A percentile compares a stretch with the other conserved stretches of the same genome.
Evolutionary conservation across 1,140 invertebrate genomes (phyloP).

Genomic region (Stegodyphus dumicola): DNA sequence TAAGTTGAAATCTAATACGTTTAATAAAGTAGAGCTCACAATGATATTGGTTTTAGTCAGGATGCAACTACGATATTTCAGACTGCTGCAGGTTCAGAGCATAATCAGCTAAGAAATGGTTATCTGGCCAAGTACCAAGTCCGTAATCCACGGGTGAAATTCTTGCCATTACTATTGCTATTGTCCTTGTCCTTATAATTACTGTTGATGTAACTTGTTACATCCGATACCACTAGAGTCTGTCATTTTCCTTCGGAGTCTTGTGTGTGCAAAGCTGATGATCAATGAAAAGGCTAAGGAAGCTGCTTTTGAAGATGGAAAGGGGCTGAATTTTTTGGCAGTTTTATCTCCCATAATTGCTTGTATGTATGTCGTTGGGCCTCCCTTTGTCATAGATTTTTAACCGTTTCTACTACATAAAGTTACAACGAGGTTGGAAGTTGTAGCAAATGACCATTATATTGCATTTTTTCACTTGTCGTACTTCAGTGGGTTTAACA

Average conservation of each 20-base stretch:
- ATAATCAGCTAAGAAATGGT: constrained; percentile 20
- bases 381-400: background rate
- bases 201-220: constrained; percentile 62
- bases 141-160: constrained; percentile 56
- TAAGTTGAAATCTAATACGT: constrained; percentile 78
- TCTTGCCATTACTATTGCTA: constrained; percentile 57
- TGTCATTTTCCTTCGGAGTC: constrained; percentile 59
- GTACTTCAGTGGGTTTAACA: too few species aligned
- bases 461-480: too few species aligned
- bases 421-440: background rate
- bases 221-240: constrained; percentile 62
- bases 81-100: constrained; percentile 79
- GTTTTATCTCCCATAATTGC: background rate
- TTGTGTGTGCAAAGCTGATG: constrained; percentile 58
- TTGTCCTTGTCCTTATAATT: constrained; percentile 59
- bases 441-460: background rate
- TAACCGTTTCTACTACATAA: background rate
- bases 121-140: constrained; percentile 21
- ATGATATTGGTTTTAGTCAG: constrained; percentile 82
- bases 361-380: background rate
- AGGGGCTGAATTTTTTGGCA: background rate
- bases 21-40: constrained; percentile 86
- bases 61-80: constrained; percentile 81
- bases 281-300: constrained; percentile 56
- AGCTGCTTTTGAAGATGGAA: constrained; percentile 56